These are phyloP conservation scores for Procavia capensis DNA, from an alignment of 2,113 vertebrate species.

Conservation along the genomic window DNA sequence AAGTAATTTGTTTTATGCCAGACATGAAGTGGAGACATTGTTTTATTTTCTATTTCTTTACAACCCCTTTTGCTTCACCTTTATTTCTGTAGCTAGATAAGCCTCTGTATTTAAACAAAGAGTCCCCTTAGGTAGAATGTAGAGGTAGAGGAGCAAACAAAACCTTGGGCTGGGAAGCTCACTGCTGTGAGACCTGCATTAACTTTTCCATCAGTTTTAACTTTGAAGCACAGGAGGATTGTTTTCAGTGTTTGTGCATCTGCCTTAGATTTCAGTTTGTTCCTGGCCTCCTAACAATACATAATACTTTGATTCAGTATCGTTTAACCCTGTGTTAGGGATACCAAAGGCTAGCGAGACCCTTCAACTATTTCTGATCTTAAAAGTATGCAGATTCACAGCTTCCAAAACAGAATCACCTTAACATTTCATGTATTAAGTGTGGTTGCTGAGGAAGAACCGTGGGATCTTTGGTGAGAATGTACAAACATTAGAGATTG, in stretches of 20 bases:
- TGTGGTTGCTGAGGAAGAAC: neutral
- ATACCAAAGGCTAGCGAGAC: conserved; percentile 20
- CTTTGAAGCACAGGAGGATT: neutral
- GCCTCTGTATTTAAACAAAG: conserved; percentile 1
- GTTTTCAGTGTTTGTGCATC: neutral
- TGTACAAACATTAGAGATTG: neutral
- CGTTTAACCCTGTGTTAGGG: conserved; percentile 2
- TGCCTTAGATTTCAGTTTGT: conserved; percentile 21
- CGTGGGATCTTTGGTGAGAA: neutral
- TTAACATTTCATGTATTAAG: neutral
- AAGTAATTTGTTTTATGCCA: neutral
- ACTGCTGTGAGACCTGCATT: neutral
- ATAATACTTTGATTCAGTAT: conserved; percentile 21
- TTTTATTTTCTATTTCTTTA: conserved; percentile 18
- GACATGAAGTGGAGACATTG: neutral
- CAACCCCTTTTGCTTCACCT: neutral
- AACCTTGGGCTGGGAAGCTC: neutral
- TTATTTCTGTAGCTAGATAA: neutral
- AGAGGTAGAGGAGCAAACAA: neutral
- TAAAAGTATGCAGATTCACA: neutral
- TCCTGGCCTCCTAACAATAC: conserved; percentile 19
- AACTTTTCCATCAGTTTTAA: conserved; percentile 21
- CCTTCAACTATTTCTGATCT: neutral
- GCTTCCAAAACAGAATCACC: neutral
- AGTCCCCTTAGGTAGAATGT: neutral